Base-by-base conservation (phyloP, 2,797 vertebrate species). In the Hyperoplus lanceolatus region DNA sequence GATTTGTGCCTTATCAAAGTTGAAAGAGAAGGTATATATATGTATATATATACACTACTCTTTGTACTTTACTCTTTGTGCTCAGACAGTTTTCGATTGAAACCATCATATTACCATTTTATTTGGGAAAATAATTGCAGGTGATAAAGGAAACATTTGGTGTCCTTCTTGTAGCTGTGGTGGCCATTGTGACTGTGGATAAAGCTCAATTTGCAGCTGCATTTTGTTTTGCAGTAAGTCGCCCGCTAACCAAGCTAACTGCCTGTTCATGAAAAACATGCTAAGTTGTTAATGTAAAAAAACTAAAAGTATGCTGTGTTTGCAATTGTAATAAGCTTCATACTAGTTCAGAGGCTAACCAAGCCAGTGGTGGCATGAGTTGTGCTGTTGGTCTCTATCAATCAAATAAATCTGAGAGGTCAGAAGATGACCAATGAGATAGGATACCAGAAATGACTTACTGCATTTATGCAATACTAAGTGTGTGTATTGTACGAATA, bases 1-100 rank as follows among this genome's bases (percentile, higher is more conserved):
- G 5, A 80, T 29, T 29, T 29, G 29, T 29, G 9, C 42, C 50
- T 72, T 72, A 73, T 82, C 42, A 68, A 64, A 56, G 63, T 58
- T 42, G 9, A 21, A 60, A n/a, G 29, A 29, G 29, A 29, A 29
- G 29, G 29, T 29, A 29, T 29, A 29, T 29, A 29, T 29, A 29
- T 29, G 29, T 29, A 29, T 29, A 29, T 29, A 29, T 29, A 29
- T 29, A 29, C 29, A 29, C 29, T 3, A 56, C 42, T 21, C 21
- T 55, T 29, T 43, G 6, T 2, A 3, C 42, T 29, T 39, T 3
- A 43, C 6, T 45, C 38, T 59, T 12, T 53, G 18, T 21, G 18
- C 56, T 48, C 4, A 48, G 54, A 39, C 12, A n/a, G n/a, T 15
- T 1, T 12, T 6, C 1, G 1, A n/a, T 45, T 54, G 54, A 36